Evolutionary conservation across 2,113 vertebrate genomes (phyloP).

Genomic region (Lonchura striata): DNA sequence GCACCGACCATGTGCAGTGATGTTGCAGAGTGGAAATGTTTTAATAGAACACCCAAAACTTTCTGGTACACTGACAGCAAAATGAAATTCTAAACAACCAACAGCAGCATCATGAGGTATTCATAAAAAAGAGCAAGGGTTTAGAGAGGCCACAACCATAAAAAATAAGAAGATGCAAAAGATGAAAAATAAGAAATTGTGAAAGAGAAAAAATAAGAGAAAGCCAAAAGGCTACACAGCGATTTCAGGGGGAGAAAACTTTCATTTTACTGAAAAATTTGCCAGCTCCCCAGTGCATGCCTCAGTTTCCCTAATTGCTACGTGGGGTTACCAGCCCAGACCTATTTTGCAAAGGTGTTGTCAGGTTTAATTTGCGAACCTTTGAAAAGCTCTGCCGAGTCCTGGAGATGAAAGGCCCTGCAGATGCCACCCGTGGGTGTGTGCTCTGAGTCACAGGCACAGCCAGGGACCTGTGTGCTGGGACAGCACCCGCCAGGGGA

Average conservation of each 20-base stretch:
- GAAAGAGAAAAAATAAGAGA: neutral
- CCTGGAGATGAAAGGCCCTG: conserved; percentile 42
- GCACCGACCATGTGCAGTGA: neutral
- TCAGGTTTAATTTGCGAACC: conserved; percentile 40
- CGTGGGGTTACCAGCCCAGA: conserved; percentile 11
- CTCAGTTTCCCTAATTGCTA: conserved; percentile 46
- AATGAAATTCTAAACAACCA: neutral
- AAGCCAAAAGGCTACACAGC: neutral
- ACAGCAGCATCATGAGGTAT: neutral
- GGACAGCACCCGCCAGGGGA: neutral
- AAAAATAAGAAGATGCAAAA: neutral
- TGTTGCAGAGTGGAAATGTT: neutral
- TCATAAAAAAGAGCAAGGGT: neutral
- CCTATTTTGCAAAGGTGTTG: conserved; percentile 65
- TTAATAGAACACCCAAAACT: neutral
- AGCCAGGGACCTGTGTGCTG: neutral
- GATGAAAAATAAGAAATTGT: neutral
- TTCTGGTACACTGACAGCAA: neutral
- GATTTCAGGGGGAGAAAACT: neutral
- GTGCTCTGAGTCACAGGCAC: conserved; percentile 53
- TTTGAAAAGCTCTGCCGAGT: conserved; percentile 13
- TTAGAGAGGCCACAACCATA: neutral
- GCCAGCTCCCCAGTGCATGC: neutral
- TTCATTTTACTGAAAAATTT: neutral
- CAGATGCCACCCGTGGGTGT: conserved; percentile 55